A percentile compares a stretch with the other conserved stretches of the same genome.
Conservation (phyloP, 1,140 invertebrate genomes). For the Anoplolepis gracilipes region DNA sequence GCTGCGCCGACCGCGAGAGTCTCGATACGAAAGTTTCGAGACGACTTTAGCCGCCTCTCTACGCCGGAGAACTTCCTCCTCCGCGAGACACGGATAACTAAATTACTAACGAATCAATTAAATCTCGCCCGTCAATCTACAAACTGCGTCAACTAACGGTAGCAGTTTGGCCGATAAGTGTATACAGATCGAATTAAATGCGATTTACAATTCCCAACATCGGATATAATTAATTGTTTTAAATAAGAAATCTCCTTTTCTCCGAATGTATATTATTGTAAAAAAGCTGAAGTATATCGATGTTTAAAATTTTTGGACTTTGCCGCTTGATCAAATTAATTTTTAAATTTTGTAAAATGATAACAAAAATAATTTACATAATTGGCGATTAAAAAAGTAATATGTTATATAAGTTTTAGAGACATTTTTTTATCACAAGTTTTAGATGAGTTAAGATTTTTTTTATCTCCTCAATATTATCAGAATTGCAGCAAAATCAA, state of each 20-base stretch:
- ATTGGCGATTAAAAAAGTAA: not conserved
- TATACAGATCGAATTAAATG: conserved; percentile 24
- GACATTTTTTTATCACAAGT: not conserved
- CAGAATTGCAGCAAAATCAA: not conserved
- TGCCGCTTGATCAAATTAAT: not conserved
- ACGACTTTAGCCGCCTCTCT: conserved; percentile 46
- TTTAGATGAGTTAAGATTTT: not conserved
- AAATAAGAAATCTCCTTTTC: not conserved
- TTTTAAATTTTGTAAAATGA: not conserved
- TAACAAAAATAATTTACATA: not conserved
- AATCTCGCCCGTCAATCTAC: conserved; percentile 42
- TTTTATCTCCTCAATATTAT: not conserved
- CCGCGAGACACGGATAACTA: conserved; percentile 20
- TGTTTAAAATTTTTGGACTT: not conserved
- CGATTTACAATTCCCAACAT: not conserved
- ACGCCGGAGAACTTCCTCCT: conserved; percentile 37
- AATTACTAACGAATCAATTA: conserved; percentile 53
- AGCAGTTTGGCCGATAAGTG: not conserved
- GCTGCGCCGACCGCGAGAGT: conserved; percentile 22
- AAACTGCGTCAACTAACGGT: conserved; percentile 10
- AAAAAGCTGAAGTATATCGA: not conserved
- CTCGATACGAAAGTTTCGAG: conserved; percentile 54
- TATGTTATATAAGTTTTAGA: not conserved
- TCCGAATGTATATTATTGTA: not conserved
- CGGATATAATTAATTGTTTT: conserved; percentile 18